Base-by-base conservation (phyloP, 2,888 invertebrate species). In the Diaphora mendica region DNA sequence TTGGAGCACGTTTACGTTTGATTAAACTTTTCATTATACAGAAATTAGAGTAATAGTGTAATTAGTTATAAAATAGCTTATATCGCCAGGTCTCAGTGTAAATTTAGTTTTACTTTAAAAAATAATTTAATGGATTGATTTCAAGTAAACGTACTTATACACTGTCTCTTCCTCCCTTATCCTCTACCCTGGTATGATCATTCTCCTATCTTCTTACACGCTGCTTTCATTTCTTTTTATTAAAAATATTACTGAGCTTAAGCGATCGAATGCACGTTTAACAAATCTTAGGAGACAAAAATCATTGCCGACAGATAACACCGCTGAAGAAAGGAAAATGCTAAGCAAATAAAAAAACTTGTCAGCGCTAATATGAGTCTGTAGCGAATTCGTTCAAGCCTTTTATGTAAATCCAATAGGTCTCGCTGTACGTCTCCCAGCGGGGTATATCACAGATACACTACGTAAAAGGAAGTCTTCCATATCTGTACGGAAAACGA, bases 381-480 rank as follows among this genome's bases (percentile, higher is more conserved):
- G 71, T 73, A 70, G 77, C 68, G 77, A 81, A 85, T 78, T 80
- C 85, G 78, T 82, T 79, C 77, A 85, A 80, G 81, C 85, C 85
- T 90, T 48, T 89, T 90, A 90, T 90, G 90, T 87, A 88, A 90
- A 90, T 91, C 82, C 84, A 84, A 89, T 89, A 86, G 85, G 87
- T 84, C 82, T 82, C 30, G 75, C 79, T 82, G 77, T 77, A 85
- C 85, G 85, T 85, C 79, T 86, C 82, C 81, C 82, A 75, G 73
- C 64, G 77, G 84, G 76, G 73, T 77, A 80, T 71, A 77, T 84
- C 82, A 81, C 76, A 81, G 73, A 69, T 74, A 48, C n/a, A 66
- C 33, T 73, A 78, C 74, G 77, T 79, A 77, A 72, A 78, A 75
- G 75, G 73, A 80, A 75, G 51, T 69, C 35, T 64, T n/a, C 75